Percentiles rank a stretch among this genome's conserved stretches.
These are phyloP conservation scores for Verasper variegatus DNA, from an alignment of 2,113 vertebrate genomes.

Conservation along the genomic window DNA sequence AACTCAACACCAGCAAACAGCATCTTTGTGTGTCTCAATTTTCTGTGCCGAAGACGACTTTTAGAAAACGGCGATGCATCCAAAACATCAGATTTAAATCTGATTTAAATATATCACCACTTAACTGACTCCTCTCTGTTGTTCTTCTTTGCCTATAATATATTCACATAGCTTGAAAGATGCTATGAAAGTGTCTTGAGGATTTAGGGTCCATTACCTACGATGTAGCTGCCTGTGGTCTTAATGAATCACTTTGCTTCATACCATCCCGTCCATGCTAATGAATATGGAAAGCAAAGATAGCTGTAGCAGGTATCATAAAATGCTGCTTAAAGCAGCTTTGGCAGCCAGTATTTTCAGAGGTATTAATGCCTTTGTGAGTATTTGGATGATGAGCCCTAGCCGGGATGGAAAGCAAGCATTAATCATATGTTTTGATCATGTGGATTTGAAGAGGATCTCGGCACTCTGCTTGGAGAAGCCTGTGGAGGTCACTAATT, in stretches of 20 bases:
- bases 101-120: conserved; percentile 13
- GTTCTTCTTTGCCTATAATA: conserved; percentile 18
- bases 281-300: conserved; percentile 42
- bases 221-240: conserved; percentile 47
- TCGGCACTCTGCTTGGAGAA: conserved; percentile 23
- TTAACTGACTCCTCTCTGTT: conserved; percentile 9
- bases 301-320: conserved; percentile 34
- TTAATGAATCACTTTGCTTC: conserved; percentile 52
- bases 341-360: conserved; percentile 47
- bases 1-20: conserved; percentile 22
- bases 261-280: conserved; percentile 37
- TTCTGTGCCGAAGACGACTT: conserved; percentile 15
- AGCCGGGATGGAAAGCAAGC: conserved; percentile 49
- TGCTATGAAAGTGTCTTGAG: conserved; percentile 37
- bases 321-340: conserved; percentile 57
- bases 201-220: conserved; percentile 51
- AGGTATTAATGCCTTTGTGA: conserved; percentile 67
- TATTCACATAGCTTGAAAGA: conserved; percentile 38
- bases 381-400: conserved; percentile 61
- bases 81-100: conserved; percentile 18
- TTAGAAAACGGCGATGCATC: conserved; percentile 35
- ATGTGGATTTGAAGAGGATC: conserved; percentile 53
- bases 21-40: conserved; percentile 32
- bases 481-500: conserved; percentile 68
- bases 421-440: conserved; percentile 74